Base-by-base conservation (phyloP, 2,797 vertebrate species). In the Pantherophis alleghaniensis region DNA sequence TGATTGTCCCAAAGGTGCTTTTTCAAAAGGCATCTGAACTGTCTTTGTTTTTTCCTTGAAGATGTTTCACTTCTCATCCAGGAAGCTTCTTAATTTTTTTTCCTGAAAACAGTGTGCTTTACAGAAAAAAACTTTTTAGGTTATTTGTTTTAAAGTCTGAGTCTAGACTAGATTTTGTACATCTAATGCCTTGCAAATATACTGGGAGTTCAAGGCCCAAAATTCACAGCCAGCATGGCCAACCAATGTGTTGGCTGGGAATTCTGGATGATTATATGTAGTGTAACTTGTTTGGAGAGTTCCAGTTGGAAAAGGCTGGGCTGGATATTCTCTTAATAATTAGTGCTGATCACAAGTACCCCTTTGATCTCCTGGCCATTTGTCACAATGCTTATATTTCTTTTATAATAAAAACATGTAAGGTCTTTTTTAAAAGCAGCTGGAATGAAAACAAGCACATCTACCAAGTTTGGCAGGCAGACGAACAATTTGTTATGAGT, bases 401-500 rank as follows among this genome's bases (percentile, higher is more conserved):
- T 24, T 90, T 32, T 90, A 55, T 28, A 91, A 92, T 93, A 94
- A 94, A 94, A 7, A 3, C 3, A 55, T 92, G 47, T 93, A 3
- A 95, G 92, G 92, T 94, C n/a, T 74, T 93, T 92, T 92, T 47
- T 14, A 87, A n/a, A 51, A 13, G 1, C 24, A 88, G 0, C 42
- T 96, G 92, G 66, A 90, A 93, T 95, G 69, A 94, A 94, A 94
- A 74, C 87, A 95, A 96, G 87, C 32, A 93, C 24, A 63, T 94
- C 89, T 63, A 92, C 87, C 91, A 94, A 90, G 92, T 95, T 95
- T 96, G 96, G 92, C 91, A 94, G 93, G 92, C n/a, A 90, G 66
- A 55, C 63, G 61, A 93, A 37, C 57, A 94, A 89, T 69, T 91
- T 55, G 69, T 79, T n/a, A 20, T 92, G 92, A 59, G 42, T 83